Evolutionary conservation across 35 echinoderm and acorn worm genomes (phyloP).

Genomic region (Eucidaris tribuloides): DNA sequence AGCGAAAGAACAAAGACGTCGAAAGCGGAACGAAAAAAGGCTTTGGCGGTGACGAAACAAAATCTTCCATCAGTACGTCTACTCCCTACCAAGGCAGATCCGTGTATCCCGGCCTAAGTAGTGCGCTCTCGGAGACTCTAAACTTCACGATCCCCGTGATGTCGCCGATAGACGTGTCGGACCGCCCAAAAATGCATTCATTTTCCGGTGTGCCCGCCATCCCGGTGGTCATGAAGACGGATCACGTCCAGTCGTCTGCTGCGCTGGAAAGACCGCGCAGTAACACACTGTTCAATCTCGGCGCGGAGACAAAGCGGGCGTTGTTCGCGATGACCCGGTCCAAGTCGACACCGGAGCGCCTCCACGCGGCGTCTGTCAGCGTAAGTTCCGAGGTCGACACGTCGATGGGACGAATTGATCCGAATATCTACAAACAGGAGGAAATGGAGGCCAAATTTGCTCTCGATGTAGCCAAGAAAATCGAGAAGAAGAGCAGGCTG

Average conservation of each 20-base stretch:
- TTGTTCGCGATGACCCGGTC: conserved; percentile 1
- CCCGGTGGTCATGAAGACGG: no score
- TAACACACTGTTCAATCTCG: background rate
- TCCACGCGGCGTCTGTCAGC: background rate
- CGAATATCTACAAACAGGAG: conserved; percentile 32
- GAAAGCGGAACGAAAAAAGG: background rate
- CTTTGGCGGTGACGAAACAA: background rate
- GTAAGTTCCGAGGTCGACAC: background rate
- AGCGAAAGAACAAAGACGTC: background rate
- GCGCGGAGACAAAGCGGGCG: conserved; percentile 1
- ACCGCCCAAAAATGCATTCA: background rate
- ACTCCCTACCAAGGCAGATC: background rate
- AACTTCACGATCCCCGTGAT: background rate
- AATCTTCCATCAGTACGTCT: background rate
- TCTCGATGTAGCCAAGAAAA: background rate
- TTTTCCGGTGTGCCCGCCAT: background rate
- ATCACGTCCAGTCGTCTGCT: no score
- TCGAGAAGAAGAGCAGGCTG: conserved; percentile 49
- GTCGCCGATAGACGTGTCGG: background rate
- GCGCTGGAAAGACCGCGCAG: background rate
- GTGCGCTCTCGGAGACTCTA: conserved; percentile 8
- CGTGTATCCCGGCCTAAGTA: background rate
- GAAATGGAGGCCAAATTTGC: conserved; percentile 15
- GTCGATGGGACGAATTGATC: conserved; percentile 22
- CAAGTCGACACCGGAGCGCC: background rate